Evolutionary conservation across 1,140 invertebrate genomes (phyloP).

Genomic region (Drosophila busckii): DNA sequence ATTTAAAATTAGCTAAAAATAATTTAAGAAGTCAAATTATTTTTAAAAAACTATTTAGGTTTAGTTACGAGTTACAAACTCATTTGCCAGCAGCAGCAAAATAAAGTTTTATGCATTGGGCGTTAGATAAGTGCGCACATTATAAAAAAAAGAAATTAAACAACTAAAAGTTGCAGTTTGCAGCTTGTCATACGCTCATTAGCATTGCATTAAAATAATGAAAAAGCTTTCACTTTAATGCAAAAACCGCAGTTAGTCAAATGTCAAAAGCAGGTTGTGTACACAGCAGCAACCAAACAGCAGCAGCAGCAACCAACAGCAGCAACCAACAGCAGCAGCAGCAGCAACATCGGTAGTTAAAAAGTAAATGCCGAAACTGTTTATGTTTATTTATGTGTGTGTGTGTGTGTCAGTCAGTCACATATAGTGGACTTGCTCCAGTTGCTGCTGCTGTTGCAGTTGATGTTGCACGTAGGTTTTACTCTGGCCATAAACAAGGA

Average conservation of each 20-base stretch:
- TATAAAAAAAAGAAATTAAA: slow-evolving; percentile 13
- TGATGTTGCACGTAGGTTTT: slow-evolving; percentile 26
- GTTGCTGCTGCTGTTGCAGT: slow-evolving; percentile 6
- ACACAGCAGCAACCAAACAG: background rate
- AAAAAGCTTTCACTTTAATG: slow-evolving; percentile 39
- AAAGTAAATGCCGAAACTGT: slow-evolving; percentile 20
- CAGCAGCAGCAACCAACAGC: background rate
- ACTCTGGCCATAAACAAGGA: slow-evolving; percentile 56
- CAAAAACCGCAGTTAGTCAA: slow-evolving; percentile 28
- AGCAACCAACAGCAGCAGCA: background rate
- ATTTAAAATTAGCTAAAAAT: too few species aligned
- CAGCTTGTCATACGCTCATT: slow-evolving; percentile 15
- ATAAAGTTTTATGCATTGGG: too few species aligned
- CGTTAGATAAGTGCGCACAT: too few species aligned
- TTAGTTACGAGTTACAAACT: too few species aligned
- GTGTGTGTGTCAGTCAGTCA: slow-evolving; percentile 5
- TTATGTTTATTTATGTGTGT: slow-evolving; percentile 16
- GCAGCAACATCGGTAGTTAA: background rate
- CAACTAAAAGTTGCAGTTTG: slow-evolving; percentile 1
- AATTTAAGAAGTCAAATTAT: too few species aligned
- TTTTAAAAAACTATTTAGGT: too few species aligned
- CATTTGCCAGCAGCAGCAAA: too few species aligned
- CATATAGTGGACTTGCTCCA: background rate
- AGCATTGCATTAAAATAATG: slow-evolving; percentile 37
- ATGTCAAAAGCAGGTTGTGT: slow-evolving; percentile 17